Conservation (phyloP, 2,888 invertebrate genomes). For the Plagodis dolabraria region DNA sequence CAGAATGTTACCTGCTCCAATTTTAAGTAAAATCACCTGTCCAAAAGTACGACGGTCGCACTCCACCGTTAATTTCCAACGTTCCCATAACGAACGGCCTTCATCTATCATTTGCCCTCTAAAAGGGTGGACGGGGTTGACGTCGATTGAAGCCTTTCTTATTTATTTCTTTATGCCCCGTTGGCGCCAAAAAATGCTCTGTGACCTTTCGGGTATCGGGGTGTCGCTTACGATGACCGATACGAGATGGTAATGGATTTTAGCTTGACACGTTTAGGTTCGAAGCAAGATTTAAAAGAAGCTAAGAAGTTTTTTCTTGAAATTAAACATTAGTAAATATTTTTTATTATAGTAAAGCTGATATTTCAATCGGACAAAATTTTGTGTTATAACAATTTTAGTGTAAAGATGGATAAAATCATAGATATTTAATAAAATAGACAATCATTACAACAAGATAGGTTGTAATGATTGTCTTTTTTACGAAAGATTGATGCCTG, state of each 20-base stretch:
- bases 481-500: too few relatives aligned
- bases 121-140: conserved; percentile 77
- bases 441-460: too few relatives aligned
- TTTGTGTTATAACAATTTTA: too few relatives aligned
- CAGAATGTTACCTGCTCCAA: too few relatives aligned
- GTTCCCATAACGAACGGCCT: conserved; percentile 57
- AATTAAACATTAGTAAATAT: too few relatives aligned
- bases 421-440: too few relatives aligned
- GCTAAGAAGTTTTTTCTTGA: too few relatives aligned
- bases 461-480: too few relatives aligned
- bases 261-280: conserved; percentile 23
- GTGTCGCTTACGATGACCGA: conserved; percentile 68
- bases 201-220: conserved; percentile 65
- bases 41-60: conserved; percentile 35
- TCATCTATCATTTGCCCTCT: conserved; percentile 78
- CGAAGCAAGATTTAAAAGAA: conserved; percentile 2
- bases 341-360: too few relatives aligned
- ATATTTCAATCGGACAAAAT: too few relatives aligned
- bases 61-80: conserved; percentile 55
- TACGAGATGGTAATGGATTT: conserved; percentile 52
- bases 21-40: conserved; percentile 34
- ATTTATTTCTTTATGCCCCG: conserved; percentile 71
- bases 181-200: conserved; percentile 65
- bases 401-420: too few relatives aligned
- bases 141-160: conserved; percentile 76